These are phyloP conservation scores for Drosophila mojavensis DNA, from an alignment of 1,140 invertebrate species.

Conservation along the genomic window DNA sequence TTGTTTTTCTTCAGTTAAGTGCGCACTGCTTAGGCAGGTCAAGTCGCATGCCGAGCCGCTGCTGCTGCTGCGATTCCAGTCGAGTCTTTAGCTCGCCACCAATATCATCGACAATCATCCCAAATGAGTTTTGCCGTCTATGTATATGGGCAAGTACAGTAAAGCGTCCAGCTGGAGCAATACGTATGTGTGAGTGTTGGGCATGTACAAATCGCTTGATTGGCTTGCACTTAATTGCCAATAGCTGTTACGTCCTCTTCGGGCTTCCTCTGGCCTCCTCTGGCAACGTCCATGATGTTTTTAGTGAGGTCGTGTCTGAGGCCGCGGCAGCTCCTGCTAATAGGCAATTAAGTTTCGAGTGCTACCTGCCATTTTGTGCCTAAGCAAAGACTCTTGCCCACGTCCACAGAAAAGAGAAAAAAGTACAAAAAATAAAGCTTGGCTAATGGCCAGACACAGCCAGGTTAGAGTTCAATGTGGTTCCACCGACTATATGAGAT, in stretches of 20 bases:
- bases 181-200: conserved; percentile 65
- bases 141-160: background rate
- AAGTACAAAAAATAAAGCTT: conserved; percentile 30
- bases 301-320: conserved; percentile 72
- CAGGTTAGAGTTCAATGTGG: conserved; percentile 61
- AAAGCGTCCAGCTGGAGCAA: background rate
- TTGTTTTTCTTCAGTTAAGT: conserved; percentile 16
- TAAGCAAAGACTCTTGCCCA: conserved; percentile 29
- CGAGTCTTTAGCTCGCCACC: conserved; percentile 13
- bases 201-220: conserved; percentile 80
- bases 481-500: conserved; percentile 1
- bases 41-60: conserved; percentile 39
- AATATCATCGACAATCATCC: conserved; percentile 59
- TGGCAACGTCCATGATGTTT: conserved; percentile 54
- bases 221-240: conserved; percentile 81
- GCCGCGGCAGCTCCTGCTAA: conserved; percentile 71
- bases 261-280: background rate
- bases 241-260: conserved; percentile 65
- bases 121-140: conserved; percentile 65
- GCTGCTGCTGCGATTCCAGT: background rate
- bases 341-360: conserved; percentile 75
- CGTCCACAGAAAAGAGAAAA: background rate
- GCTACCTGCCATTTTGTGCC: conserved; percentile 77
- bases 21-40: conserved; percentile 55
- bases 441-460: conserved; percentile 48